phyloP scores from a whole-genome alignment of 2,888 invertebrate species.

The Buathra laborator region DNA sequence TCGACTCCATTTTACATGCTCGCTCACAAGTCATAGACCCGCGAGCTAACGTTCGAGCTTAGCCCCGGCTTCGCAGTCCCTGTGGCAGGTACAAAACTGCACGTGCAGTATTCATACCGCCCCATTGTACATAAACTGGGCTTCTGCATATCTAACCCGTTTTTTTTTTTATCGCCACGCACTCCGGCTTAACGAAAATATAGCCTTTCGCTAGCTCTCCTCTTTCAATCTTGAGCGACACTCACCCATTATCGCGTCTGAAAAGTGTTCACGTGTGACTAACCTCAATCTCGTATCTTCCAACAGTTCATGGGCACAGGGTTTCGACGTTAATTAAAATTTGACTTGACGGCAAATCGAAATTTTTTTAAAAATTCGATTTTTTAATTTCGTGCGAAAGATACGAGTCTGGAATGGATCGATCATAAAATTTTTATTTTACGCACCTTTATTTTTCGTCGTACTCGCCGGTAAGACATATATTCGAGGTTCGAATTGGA shows the following conservation, averaged over 20 bases:
- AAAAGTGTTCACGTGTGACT: background rate
- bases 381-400: no score
- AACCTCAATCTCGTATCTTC: background rate
- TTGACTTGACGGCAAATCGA: no score
- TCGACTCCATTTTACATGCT: conserved; percentile 19
- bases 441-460: no score
- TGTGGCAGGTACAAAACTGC: conserved; percentile 7
- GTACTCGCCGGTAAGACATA: no score
- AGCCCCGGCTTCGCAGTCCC: background rate
- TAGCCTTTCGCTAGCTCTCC: background rate
- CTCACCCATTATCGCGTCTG: background rate
- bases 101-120: conserved; percentile 23
- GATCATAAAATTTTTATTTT: no score
- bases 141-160: conserved; percentile 9
- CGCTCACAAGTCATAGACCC: conserved; percentile 25
- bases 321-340: no score
- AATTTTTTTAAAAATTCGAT: no score
- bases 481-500: no score
- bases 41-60: conserved; percentile 5
- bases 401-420: no score
- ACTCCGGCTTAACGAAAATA: conserved; percentile 14
- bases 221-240: background rate
- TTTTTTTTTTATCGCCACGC: conserved; percentile 6
- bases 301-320: no score
- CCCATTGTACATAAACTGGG: conserved; percentile 25